phyloP scores from a whole-genome alignment of 2,888 invertebrate genomes.

The Eilema griseolum region DNA sequence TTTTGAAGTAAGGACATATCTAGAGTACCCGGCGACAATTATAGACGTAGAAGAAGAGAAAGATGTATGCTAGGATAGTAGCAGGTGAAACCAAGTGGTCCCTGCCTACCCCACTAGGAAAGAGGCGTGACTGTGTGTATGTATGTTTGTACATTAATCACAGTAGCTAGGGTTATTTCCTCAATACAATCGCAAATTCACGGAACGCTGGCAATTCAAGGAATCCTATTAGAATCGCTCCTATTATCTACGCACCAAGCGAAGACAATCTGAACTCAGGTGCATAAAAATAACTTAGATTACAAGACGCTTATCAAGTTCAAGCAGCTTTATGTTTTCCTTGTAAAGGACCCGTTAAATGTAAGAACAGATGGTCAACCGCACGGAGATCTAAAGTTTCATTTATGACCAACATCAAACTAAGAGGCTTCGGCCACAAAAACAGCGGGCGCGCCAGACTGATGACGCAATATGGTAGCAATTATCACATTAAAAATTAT shows the following conservation, averaged over 20 bases:
- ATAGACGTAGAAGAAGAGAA: too few species aligned
- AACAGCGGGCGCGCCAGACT: constrained; percentile 9
- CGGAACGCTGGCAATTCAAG: background rate
- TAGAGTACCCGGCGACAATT: too few species aligned
- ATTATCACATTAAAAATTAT: background rate
- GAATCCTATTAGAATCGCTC: background rate
- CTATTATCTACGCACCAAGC: background rate
- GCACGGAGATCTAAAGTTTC: constrained; percentile 30
- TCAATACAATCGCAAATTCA: background rate
- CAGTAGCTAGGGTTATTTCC: too few species aligned
- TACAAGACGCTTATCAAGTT: constrained; percentile 26
- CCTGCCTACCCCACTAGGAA: too few species aligned
- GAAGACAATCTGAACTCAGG: background rate
- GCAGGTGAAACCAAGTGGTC: too few species aligned
- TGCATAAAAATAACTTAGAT: constrained; percentile 6
- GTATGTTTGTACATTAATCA: background rate
- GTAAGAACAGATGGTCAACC: constrained; percentile 43
- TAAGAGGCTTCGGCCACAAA: constrained; percentile 23
- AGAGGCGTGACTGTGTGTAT: too few species aligned
- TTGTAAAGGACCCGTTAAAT: constrained; percentile 36
- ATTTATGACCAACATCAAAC: constrained; percentile 31
- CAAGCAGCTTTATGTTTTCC: constrained; percentile 33
- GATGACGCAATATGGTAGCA: constrained; percentile 8
- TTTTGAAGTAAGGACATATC: too few species aligned
- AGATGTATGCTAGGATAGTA: too few species aligned